Evolutionary conservation across 2,888 invertebrate species (phyloP).

Genomic region (Dorcus hopei): DNA sequence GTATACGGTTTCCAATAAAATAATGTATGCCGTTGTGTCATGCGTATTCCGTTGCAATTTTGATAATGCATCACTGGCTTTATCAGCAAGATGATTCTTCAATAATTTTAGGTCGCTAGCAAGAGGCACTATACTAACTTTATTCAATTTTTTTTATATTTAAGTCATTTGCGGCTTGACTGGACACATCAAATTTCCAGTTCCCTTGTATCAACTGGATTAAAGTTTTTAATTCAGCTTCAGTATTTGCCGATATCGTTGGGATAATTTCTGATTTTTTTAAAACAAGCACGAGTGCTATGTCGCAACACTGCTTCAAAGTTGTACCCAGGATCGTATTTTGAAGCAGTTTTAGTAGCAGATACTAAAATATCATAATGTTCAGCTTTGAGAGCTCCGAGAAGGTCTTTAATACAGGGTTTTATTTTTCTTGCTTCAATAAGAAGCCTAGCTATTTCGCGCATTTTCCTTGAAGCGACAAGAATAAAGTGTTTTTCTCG

Average conservation of each 20-base stretch:
- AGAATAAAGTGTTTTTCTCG: constrained; percentile 21
- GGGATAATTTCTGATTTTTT: background rate
- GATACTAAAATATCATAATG: background rate
- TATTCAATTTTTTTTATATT: background rate
- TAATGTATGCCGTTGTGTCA: background rate
- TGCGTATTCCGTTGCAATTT: background rate
- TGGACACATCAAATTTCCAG: constrained; percentile 8
- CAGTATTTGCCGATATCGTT: background rate
- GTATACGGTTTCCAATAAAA: constrained; percentile 5
- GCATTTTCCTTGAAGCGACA: constrained; percentile 24
- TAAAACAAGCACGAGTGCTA: background rate
- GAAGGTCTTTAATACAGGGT: constrained; percentile 7
- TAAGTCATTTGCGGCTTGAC: constrained; percentile 7
- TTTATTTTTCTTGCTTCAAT: constrained; percentile 17
- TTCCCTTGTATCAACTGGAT: constrained; percentile 4
- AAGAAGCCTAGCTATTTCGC: constrained; percentile 21
- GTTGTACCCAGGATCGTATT: constrained; percentile 15
- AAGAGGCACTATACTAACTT: background rate
- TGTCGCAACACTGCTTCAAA: constrained; percentile 7
- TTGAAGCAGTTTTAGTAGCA: constrained; percentile 14
- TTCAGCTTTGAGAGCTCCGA: constrained; percentile 13
- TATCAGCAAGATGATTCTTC: too few species aligned
- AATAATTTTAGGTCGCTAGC: background rate
- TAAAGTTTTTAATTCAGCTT: constrained; percentile 4
- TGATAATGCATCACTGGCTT: background rate